These are phyloP conservation scores for Scaptomyza pallida DNA, from an alignment of 1,140 invertebrate species.

Conservation along the genomic window DNA sequence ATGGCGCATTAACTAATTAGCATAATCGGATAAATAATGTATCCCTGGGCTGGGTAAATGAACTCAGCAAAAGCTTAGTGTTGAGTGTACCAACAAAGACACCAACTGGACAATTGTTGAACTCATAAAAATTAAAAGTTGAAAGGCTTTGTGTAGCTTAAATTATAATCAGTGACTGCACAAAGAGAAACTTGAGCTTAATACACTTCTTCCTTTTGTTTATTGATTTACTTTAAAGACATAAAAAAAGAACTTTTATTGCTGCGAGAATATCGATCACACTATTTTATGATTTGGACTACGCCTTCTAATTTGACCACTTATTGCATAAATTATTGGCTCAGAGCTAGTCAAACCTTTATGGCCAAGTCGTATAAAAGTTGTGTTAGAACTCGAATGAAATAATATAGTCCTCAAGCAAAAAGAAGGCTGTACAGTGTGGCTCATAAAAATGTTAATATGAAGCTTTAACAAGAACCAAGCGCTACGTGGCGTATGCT, in stretches of 20 bases:
- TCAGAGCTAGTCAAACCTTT: slow-evolving; percentile 31
- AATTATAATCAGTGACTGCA: slow-evolving; percentile 1
- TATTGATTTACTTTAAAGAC: slow-evolving; percentile 1
- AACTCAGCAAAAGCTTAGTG: slow-evolving; percentile 25
- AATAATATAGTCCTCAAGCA: slow-evolving; percentile 37
- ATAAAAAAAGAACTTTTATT: background rate
- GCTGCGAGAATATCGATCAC: slow-evolving; percentile 11
- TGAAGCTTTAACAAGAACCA: slow-evolving; percentile 27
- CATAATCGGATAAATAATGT: slow-evolving; percentile 58
- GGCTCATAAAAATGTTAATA: slow-evolving; percentile 56
- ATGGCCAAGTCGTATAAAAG: slow-evolving; percentile 27
- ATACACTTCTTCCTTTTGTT: background rate
- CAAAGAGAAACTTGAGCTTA: slow-evolving; percentile 25
- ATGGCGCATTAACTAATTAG: slow-evolving; percentile 55
- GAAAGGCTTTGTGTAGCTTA: slow-evolving; percentile 37
- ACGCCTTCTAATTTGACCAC: slow-evolving; percentile 31
- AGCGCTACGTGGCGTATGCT: slow-evolving; percentile 45
- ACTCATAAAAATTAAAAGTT: slow-evolving; percentile 26
- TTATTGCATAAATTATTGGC: slow-evolving; percentile 28
- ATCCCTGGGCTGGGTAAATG: slow-evolving; percentile 31
- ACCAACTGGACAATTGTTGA: slow-evolving; percentile 17
- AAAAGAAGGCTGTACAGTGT: slow-evolving; percentile 31
- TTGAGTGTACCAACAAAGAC: slow-evolving; percentile 1
- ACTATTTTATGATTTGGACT: slow-evolving; percentile 19
- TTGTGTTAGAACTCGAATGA: slow-evolving; percentile 34